These are phyloP conservation scores for Colletes collaris DNA, from an alignment of 2,888 invertebrate species.

Conservation along the genomic window DNA sequence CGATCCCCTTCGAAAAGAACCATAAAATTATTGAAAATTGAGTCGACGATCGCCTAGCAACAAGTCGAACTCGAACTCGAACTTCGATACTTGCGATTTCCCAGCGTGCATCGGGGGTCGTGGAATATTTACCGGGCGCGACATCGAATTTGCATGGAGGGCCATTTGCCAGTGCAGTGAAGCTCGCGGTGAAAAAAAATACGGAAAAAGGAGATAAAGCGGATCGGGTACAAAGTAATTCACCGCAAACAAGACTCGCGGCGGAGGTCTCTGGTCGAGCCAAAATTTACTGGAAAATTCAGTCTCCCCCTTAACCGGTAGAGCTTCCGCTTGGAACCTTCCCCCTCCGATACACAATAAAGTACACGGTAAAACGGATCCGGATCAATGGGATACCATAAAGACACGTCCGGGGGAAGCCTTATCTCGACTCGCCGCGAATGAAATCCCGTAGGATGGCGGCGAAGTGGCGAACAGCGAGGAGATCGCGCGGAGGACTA, in stretches of 20 bases:
- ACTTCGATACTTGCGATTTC: no score
- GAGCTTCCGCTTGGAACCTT: constrained; percentile 27
- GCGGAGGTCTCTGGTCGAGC: background rate
- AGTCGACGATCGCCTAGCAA: no score
- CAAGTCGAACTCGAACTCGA: no score
- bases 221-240: background rate
- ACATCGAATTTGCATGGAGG: no score
- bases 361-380: constrained; percentile 50
- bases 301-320: constrained; percentile 10
- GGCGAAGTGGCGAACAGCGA: constrained; percentile 6
- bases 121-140: no score
- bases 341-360: constrained; percentile 32
- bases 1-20: no score
- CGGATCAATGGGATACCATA: constrained; percentile 60
- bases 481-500: constrained; percentile 34
- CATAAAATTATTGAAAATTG: no score
- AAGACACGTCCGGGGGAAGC: constrained; percentile 52
- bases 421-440: constrained; percentile 40
- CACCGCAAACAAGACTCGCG: constrained; percentile 1
- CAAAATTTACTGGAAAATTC: constrained; percentile 25
- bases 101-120: no score
- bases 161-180: background rate
- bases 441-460: constrained; percentile 52
- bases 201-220: background rate
- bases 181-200: background rate